Conservation (phyloP, 2,113 vertebrate species). For the Tragelaphus scriptus region DNA sequence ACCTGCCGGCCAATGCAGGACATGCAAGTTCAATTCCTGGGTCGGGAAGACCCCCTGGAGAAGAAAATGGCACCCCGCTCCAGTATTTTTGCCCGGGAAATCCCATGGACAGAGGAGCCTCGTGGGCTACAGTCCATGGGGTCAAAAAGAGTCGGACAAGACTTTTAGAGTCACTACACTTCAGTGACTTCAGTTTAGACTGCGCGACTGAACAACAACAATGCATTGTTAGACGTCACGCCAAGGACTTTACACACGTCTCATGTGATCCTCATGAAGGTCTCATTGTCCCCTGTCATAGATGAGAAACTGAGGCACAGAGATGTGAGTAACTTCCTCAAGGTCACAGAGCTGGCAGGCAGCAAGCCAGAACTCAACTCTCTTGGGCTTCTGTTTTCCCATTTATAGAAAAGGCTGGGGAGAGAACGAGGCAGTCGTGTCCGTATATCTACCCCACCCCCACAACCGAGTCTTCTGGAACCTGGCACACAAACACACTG, state of each 20-base stretch:
- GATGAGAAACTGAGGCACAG: not conserved
- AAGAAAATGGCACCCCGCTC: not conserved
- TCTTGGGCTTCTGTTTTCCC: not conserved
- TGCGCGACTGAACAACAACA: not conserved
- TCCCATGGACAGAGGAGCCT: not conserved
- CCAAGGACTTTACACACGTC: not conserved
- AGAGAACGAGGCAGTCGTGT: not conserved
- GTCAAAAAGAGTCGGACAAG: not conserved
- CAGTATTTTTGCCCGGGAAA: not conserved
- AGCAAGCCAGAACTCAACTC: not conserved
- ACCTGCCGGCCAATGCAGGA: not conserved
- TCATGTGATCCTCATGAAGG: not conserved
- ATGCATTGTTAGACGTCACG: not conserved
- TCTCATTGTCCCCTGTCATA: not conserved
- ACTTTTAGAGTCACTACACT: not conserved
- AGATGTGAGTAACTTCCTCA: not conserved
- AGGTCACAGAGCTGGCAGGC: not conserved
- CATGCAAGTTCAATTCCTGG: not conserved
- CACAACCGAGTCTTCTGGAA: not conserved
- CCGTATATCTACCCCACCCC: accelerated
- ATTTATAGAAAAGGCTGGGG: not conserved
- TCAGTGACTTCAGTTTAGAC: not conserved
- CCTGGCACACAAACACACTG: accelerated
- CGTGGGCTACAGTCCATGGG: not conserved
- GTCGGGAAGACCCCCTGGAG: not conserved